A percentile compares a stretch with the other conserved stretches of the same genome.
phyloP scores from a whole-genome alignment of 2,797 vertebrate genomes.

The Coluber constrictor region DNA sequence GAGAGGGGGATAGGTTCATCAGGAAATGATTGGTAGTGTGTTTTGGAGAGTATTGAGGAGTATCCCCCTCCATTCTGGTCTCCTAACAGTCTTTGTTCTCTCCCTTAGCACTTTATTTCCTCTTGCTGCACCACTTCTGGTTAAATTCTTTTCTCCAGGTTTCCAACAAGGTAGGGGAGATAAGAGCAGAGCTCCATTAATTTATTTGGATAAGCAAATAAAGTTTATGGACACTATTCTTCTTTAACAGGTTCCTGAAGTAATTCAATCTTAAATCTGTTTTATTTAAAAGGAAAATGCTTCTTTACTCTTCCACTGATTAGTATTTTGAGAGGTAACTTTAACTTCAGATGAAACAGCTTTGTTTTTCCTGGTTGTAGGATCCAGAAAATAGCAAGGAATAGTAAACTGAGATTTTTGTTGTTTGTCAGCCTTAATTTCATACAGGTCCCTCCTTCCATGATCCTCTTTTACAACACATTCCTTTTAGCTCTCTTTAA shows the following conservation, averaged over 20 bases:
- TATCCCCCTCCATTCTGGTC: neutral
- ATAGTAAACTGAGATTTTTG: neutral
- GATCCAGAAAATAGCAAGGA: neutral
- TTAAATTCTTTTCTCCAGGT: neutral
- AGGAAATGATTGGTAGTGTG: neutral
- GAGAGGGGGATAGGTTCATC: neutral
- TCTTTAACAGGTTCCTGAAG: neutral
- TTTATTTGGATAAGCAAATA: neutral
- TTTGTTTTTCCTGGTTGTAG: neutral
- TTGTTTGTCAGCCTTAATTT: neutral
- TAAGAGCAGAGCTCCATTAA: neutral
- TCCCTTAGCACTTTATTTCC: neutral
- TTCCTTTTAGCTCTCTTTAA: neutral
- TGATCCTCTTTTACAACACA: neutral
- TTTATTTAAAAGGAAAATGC: neutral
- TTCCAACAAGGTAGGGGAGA: neutral
- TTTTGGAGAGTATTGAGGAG: neutral
- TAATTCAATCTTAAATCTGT: neutral
- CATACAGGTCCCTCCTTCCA: neutral
- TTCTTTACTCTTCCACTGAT: neutral
- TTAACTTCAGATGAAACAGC: neutral
- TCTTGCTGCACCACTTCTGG: neutral
- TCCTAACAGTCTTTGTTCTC: neutral
- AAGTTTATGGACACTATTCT: neutral
- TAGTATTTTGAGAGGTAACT: neutral